Conservation (phyloP, 2,888 invertebrate species). For the Luperina testacea region DNA sequence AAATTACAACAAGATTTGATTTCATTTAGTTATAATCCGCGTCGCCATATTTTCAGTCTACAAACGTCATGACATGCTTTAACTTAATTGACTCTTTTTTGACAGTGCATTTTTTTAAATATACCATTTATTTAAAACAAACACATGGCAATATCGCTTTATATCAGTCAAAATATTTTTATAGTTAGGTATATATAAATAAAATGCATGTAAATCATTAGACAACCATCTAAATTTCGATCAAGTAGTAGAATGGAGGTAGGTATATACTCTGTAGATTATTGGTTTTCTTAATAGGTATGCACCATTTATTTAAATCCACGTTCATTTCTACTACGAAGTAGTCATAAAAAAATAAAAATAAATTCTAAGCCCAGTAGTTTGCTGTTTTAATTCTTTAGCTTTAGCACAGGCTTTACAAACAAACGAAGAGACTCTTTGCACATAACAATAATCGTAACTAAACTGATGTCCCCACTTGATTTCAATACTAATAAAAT, state of each 20-base stretch:
- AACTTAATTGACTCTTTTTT: not conserved
- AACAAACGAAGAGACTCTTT: not conserved
- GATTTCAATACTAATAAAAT: not conserved
- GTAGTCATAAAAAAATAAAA: too few species aligned
- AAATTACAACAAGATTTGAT: slow-evolving; percentile 1
- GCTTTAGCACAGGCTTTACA: not conserved
- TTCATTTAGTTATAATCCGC: not conserved
- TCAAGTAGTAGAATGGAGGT: not conserved
- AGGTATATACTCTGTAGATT: not conserved
- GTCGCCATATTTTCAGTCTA: not conserved
- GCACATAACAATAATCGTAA: not conserved
- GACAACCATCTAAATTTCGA: slow-evolving; percentile 8
- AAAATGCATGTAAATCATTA: not conserved
- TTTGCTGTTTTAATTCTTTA: too few species aligned
- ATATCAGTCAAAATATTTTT: not conserved
- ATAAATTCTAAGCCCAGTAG: too few species aligned
- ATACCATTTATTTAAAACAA: not conserved
- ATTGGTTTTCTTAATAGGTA: not conserved
- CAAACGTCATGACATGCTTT: not conserved
- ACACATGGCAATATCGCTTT: not conserved
- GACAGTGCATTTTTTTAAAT: not conserved
- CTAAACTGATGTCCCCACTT: not conserved
- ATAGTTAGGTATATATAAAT: not conserved
- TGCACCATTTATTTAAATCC: not conserved
- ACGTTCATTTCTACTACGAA: not conserved